Evolutionary conservation across 2,113 vertebrate genomes (phyloP).

Genomic region (Tragelaphus buxtoni): DNA sequence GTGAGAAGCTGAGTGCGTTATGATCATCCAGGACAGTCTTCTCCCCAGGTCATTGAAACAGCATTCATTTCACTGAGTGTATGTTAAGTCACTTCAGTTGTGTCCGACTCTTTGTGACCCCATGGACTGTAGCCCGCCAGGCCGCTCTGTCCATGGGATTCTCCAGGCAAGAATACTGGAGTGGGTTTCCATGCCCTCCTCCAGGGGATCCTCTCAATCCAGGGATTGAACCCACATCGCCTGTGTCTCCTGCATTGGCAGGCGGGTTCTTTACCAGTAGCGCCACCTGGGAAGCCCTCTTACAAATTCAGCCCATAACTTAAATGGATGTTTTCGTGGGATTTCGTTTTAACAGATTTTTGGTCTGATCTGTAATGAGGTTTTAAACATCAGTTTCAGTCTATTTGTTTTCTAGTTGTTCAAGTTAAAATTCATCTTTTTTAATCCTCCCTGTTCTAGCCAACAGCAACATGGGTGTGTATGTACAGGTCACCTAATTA

Average conservation of each 20-base stretch:
- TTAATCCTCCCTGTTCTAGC: not conserved
- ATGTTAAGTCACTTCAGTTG: not conserved
- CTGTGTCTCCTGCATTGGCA: not conserved
- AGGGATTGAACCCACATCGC: not conserved
- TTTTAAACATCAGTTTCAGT: not conserved
- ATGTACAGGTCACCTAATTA: not conserved
- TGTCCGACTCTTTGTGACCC: not conserved
- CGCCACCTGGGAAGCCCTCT: not conserved
- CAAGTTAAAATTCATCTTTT: not conserved
- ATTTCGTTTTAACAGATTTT: not conserved
- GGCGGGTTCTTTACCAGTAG: not conserved
- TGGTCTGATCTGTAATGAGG: not conserved
- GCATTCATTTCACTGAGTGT: not conserved
- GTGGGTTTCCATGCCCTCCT: not conserved
- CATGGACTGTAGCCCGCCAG: not conserved
- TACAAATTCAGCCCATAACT: not conserved
- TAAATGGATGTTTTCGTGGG: not conserved
- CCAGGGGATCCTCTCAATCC: not conserved
- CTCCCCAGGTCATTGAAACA: rapidly evolving
- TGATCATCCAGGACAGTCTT: not conserved
- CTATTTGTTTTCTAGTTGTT: not conserved
- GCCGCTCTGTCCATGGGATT: not conserved
- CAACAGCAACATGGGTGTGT: not conserved
- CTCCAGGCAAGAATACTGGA: not conserved
- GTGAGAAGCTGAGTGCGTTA: rapidly evolving